These are phyloP conservation scores for Cebus imitator DNA, from an alignment of 2,113 vertebrate genomes.

Conservation along the genomic window DNA sequence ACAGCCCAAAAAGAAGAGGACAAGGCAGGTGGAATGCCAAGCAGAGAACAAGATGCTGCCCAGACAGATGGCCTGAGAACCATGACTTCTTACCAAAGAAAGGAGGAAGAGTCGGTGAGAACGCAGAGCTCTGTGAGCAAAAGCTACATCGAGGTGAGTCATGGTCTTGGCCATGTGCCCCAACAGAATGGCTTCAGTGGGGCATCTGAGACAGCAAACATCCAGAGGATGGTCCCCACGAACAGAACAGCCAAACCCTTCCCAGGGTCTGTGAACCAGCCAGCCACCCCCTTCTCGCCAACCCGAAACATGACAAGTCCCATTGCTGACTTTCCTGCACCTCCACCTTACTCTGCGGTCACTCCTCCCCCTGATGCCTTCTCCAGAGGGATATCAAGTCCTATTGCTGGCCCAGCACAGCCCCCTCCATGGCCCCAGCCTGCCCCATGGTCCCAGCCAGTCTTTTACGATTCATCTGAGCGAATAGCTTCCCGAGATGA, in stretches of 20 bases:
- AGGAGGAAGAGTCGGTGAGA: slow-evolving; percentile 68
- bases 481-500: slow-evolving; percentile 96
- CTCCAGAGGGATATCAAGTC: slow-evolving; percentile 84
- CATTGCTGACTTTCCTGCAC: slow-evolving; percentile 85
- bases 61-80: slow-evolving; percentile 74
- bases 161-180: slow-evolving; percentile 73
- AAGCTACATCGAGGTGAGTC: slow-evolving; percentile 88
- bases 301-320: slow-evolving; percentile 84
- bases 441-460: slow-evolving; percentile 85
- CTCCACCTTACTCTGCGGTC: slow-evolving; percentile 85
- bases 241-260: slow-evolving; percentile 94
- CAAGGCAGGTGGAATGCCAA: slow-evolving; percentile 83
- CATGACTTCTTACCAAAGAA: slow-evolving; percentile 77
- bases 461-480: slow-evolving; percentile 86
- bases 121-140: slow-evolving; percentile 80
- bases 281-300: slow-evolving; percentile 85
- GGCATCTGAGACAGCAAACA: slow-evolving; percentile 78
- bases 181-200: slow-evolving; percentile 89
- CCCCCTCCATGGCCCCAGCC: slow-evolving; percentile 77
- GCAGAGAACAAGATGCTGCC: slow-evolving; percentile 79
- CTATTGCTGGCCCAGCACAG: slow-evolving; percentile 70
- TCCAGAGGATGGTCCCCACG: slow-evolving; percentile 80
- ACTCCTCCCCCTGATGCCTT: slow-evolving; percentile 84
- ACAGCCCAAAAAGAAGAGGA: slow-evolving; percentile 93
- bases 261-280: slow-evolving; percentile 83